phyloP scores from a whole-genome alignment of 1,140 invertebrate genomes.

The Nephila pilipes region DNA sequence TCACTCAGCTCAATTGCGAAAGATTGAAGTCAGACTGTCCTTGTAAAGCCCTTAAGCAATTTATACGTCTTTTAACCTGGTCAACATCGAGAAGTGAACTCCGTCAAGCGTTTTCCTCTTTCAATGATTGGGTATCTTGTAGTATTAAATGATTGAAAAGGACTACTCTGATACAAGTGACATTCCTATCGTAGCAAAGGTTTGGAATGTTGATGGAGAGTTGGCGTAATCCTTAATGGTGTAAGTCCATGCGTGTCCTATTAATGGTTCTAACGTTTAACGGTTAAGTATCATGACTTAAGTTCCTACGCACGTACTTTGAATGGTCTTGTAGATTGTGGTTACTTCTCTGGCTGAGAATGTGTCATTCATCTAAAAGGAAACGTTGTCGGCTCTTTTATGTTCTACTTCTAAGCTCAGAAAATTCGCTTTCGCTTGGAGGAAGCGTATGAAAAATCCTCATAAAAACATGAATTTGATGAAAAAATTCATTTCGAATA shows the following conservation, averaged over 20 bases:
- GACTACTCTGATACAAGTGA: background rate
- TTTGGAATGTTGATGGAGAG: background rate
- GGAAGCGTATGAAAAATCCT: too few relatives aligned
- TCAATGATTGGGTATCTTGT: conserved; percentile 29
- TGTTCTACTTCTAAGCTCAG: too few relatives aligned
- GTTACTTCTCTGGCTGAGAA: too few relatives aligned
- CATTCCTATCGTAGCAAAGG: background rate
- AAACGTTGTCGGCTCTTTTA: too few relatives aligned
- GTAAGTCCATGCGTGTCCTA: background rate
- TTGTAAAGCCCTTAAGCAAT: conserved; percentile 1
- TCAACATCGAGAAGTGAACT: background rate
- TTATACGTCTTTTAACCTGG: background rate
- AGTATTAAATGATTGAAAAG: conserved; percentile 28
- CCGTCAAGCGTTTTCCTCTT: background rate
- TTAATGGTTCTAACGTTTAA: background rate
- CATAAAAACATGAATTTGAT: too few relatives aligned
- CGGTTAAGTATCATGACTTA: background rate
- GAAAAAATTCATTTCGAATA: too few relatives aligned
- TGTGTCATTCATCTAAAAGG: too few relatives aligned
- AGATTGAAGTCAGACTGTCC: conserved; percentile 30
- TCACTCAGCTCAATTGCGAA: conserved; percentile 5
- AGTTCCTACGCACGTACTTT: too few relatives aligned
- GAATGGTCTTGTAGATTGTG: too few relatives aligned
- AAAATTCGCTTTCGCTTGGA: too few relatives aligned
- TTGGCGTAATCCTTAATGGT: background rate